Evolutionary conservation across 2,888 invertebrate genomes (phyloP), one percentile per base, ranked within the genome.

Genomic region (Drosophila bunnanda): DNA sequence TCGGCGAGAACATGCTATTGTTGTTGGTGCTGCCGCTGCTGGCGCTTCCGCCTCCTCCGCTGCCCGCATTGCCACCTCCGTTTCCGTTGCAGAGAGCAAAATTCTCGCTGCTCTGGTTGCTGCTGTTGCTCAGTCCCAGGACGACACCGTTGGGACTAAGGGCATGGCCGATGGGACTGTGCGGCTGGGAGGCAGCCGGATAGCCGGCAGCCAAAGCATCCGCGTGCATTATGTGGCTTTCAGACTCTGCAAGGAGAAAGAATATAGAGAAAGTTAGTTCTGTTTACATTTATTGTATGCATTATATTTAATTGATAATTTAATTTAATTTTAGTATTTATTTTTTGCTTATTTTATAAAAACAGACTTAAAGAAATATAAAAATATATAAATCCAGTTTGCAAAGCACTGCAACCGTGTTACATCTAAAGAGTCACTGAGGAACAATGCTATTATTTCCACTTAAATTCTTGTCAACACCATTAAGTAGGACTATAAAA

Each of bases 171-270:
- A 88, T 81, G 4, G 91, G 91, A 61, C 88, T 89, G 58, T 85
- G 88, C 20, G 67, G 67, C 69, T 67, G 69, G 13, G 83, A 82
- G n/a, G 77, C 75, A 20, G 80, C 82, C n/a, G 87, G 77, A 67
- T 89, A 89, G 4, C 81, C 87, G 7, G 79, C 69, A 20, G 82
- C 60, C 39, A 87, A 30, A 2, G 77, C 77, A 48, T 89, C 90
- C 34, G 82, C 80, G 15, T 91, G 90, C 83, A 91, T 87, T 52
- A 89, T 82, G 25, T 90, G 91, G 65, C 81, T 86, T 15, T 91
- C 91, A 17, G 89, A 86, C 74, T 91, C 90, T 90, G 68, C 20
- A 48, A 50, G 9, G n/a, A 53, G 20, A 46, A 5, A 3, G 4
- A 12, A 12, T 34, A 6, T 54, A 28, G 0, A 5, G 0, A 1